A percentile compares a stretch with the other conserved stretches of the same genome.
These are phyloP conservation scores for Peromyscus attwateri DNA, from an alignment of 2,797 vertebrate species.

Conservation along the genomic window DNA sequence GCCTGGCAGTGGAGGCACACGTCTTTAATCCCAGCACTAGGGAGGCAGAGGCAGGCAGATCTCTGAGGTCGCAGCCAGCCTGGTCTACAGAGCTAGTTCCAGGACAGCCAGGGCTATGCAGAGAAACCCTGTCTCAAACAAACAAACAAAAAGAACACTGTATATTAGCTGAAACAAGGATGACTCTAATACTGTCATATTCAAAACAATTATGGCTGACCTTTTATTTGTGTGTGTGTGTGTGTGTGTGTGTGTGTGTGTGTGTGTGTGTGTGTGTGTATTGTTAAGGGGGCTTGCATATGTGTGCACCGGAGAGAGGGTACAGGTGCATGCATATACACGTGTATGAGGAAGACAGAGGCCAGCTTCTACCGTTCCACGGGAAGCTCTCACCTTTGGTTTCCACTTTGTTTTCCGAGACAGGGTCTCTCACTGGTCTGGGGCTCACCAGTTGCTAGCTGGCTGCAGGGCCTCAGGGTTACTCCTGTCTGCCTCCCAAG, in stretches of 20 bases:
- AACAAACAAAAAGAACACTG: not conserved
- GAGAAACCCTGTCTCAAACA: not conserved
- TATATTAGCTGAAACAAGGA: not conserved
- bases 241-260: not conserved
- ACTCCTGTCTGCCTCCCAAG: not conserved
- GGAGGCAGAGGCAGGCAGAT: not conserved
- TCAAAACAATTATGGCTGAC: constrained; percentile 24
- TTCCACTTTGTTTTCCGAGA: not conserved
- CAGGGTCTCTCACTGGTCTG: not conserved
- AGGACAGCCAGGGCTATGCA: not conserved
- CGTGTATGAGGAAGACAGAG: not conserved
- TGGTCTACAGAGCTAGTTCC: not conserved
- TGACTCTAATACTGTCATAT: constrained; percentile 16
- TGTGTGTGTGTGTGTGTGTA: too few species aligned
- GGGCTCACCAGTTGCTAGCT: not conserved
- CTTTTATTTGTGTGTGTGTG: not conserved
- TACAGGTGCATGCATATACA: not conserved
- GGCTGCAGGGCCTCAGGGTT: not conserved
- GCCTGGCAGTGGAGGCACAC: not conserved
- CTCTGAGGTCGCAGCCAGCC: not conserved
- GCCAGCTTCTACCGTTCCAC: not conserved
- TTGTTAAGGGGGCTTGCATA: not conserved
- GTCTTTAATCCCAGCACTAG: not conserved
- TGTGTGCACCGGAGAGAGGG: not conserved
- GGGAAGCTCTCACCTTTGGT: not conserved